These are phyloP conservation scores for Gallinago stenura DNA, from an alignment of 2,797 vertebrate species.

Conservation along the genomic window DNA sequence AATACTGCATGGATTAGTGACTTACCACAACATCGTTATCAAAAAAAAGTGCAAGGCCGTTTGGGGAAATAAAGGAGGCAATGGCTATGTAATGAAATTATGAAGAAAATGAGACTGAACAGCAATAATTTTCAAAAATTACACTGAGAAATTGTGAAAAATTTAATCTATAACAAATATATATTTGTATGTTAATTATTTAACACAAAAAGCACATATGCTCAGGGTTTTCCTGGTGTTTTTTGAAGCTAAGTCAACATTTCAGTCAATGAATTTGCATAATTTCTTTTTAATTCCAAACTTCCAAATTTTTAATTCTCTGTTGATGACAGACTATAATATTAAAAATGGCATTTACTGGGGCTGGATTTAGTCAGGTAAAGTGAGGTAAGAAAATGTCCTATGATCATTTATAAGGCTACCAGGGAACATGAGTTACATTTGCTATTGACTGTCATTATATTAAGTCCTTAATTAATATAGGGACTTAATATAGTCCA, in stretches of 20 bases:
- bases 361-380: neutral
- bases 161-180: neutral
- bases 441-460: neutral
- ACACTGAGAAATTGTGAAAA: neutral
- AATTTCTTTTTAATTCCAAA: neutral
- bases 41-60: neutral
- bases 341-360: neutral
- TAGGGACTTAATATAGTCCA: neutral
- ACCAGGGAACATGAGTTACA: neutral
- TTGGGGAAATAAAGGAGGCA: neutral
- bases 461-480: no score
- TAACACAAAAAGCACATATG: neutral
- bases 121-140: neutral
- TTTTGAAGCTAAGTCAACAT: neutral
- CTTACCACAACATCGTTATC: neutral
- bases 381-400: neutral
- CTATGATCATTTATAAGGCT: neutral
- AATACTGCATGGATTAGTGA: neutral
- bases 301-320: neutral
- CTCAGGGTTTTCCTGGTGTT: neutral
- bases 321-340: neutral
- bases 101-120: neutral
- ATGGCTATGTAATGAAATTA: neutral
- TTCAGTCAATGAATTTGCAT: neutral
- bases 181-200: neutral